Evolutionary conservation across 2,888 invertebrate genomes (phyloP).

Genomic region (Chrysodeixis includens): DNA sequence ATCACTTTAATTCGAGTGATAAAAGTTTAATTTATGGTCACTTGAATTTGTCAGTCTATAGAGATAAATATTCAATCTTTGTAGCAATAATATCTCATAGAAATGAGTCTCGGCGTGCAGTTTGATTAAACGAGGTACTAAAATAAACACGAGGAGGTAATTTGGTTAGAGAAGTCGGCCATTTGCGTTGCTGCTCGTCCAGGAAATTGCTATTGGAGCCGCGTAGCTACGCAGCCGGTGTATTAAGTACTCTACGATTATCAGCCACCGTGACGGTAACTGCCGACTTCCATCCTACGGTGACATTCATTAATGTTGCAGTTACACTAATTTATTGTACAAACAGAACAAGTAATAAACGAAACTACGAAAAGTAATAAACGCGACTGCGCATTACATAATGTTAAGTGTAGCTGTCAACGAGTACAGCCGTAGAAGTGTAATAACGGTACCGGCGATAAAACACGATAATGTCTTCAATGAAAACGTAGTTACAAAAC

Average conservation of each 20-base stretch:
- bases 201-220: slow-evolving; percentile 68
- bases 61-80: slow-evolving; percentile 48
- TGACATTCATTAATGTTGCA: slow-evolving; percentile 53
- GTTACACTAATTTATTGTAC: slow-evolving; percentile 53
- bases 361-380: slow-evolving; percentile 37
- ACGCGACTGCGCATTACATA: slow-evolving; percentile 29
- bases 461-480: slow-evolving; percentile 59
- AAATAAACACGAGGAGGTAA: slow-evolving; percentile 66
- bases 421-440: slow-evolving; percentile 33
- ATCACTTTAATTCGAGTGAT: slow-evolving; percentile 49
- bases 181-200: slow-evolving; percentile 72
- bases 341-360: slow-evolving; percentile 24
- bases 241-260: slow-evolving; percentile 66
- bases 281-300: slow-evolving; percentile 47
- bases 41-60: slow-evolving; percentile 33
- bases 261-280: slow-evolving; percentile 55
- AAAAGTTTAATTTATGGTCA: slow-evolving; percentile 46
- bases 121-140: slow-evolving; percentile 59
- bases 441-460: slow-evolving; percentile 55
- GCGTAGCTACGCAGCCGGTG: slow-evolving; percentile 47
- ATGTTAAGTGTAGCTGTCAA: slow-evolving; percentile 46
- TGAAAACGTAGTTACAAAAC: slow-evolving; percentile 74
- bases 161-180: slow-evolving; percentile 67
- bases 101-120: slow-evolving; percentile 40
- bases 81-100: slow-evolving; percentile 40